Evolutionary conservation across 2,888 invertebrate species (phyloP), one percentile per base, ranked within the genome.

Genomic region (Tromatobia lineatoria): DNA sequence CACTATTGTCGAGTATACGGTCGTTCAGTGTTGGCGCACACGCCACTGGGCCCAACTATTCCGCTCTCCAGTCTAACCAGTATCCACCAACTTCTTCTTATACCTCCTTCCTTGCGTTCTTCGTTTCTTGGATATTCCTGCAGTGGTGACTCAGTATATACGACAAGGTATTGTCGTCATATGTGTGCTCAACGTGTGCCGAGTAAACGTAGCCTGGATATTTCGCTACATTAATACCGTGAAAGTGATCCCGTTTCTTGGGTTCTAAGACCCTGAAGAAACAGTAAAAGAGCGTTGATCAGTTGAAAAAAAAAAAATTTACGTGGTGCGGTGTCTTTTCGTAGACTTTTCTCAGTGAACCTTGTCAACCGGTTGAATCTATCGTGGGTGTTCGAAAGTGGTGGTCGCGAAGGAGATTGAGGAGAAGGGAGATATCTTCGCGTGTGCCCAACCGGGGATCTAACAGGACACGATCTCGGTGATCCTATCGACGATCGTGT

Each of bases 401-500:
- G 59, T 66, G 23, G 10, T 54, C 34, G 25, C n/a, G 29, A 52
- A 13, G 25, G 45, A 71, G 70, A 76, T 38, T 29, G 34, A n/a
- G 29, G 69, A 67, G 71, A n/a, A 47, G 66, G 54, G 50, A 67
- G 38, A 47, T 23, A 82, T 77, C 71, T 57, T 82, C 42, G 71
- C 54, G 29, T 45, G 78, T 78, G 77, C 59, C 50, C 8, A 20
- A 67, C 47, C 67, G 59, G 54, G 42, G 61, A 57, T 75, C 70
- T 38, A 75, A 70, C 64, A 57, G 78, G 73, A 71, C 70, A 75
- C 70, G 52, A 79, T 79, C 77, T 77, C 64, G 42, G 67, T 74
- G 77, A 74, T 81, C 74, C 54, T 47, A 84, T 74, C 83, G 77
- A 84, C 76, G 80, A 67, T 81, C 69, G 83, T 83, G 80, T 83